These are phyloP conservation scores for Triops longicaudatus DNA, from an alignment of 1,140 invertebrate species.

Conservation along the genomic window DNA sequence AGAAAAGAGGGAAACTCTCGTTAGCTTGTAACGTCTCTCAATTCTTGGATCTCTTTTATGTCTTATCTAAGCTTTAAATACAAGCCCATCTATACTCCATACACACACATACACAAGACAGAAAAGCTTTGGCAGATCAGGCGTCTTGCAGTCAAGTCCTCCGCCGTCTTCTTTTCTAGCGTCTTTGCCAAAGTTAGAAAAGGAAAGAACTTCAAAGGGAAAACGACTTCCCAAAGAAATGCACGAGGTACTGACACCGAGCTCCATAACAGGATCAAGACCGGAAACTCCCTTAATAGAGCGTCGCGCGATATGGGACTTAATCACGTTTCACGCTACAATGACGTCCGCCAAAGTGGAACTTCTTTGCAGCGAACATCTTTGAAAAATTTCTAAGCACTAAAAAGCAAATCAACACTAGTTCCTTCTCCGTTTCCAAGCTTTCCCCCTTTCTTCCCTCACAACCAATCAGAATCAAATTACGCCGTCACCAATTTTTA, in stretches of 20 bases:
- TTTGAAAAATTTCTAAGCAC: slow-evolving; percentile 7
- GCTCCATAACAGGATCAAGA: slow-evolving; percentile 3
- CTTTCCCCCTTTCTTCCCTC: background rate
- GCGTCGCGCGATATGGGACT: slow-evolving; percentile 13
- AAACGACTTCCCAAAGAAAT: slow-evolving; percentile 8
- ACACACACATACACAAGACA: background rate
- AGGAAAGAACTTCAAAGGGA: slow-evolving; percentile 12
- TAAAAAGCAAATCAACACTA: slow-evolving; percentile 1
- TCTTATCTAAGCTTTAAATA: slow-evolving; percentile 1
- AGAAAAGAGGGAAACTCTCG: background rate
- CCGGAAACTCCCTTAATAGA: slow-evolving; percentile 11
- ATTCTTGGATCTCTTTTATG: background rate
- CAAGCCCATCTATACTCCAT: background rate
- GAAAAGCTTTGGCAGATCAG: background rate
- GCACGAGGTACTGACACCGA: background rate
- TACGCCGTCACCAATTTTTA: background rate
- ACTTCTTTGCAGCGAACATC: background rate
- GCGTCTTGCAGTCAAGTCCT: slow-evolving; percentile 1
- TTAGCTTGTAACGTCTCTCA: background rate
- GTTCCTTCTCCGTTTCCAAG: background rate
- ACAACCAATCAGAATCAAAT: slow-evolving; percentile 4
- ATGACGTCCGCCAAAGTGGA: slow-evolving; percentile 14
- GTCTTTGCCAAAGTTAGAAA: background rate
- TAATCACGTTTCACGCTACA: slow-evolving; percentile 15
- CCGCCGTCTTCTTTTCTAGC: no score